These are phyloP conservation scores for Sarotherodon lohbergeri DNA, from an alignment of 2,113 vertebrate species.

Conservation along the genomic window DNA sequence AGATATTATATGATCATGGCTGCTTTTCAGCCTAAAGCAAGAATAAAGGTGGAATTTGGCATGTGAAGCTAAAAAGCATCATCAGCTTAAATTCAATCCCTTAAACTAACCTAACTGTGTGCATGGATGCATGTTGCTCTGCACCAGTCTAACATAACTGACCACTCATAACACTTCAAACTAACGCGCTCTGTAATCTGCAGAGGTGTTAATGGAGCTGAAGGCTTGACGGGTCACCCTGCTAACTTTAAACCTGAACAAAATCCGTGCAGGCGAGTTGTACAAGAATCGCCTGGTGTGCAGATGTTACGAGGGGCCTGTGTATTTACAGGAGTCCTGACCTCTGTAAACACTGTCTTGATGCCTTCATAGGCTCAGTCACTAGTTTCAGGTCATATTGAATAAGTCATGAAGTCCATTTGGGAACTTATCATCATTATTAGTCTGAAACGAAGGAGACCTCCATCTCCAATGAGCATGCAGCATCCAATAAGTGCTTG, in stretches of 20 bases:
- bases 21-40: background rate
- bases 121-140: background rate
- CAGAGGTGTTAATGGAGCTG: background rate
- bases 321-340: background rate
- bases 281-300: background rate
- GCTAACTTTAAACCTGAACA: background rate
- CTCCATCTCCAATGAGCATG: background rate
- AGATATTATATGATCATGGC: background rate
- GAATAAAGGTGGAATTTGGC: background rate
- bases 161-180: background rate
- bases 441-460: background rate
- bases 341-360: background rate
- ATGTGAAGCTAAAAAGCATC: background rate
- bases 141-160: background rate
- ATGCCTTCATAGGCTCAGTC: background rate
- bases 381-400: background rate
- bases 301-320: background rate
- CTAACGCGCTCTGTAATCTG: rapidly evolving
- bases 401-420: background rate
- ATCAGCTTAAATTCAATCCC: background rate
- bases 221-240: background rate
- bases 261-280: rapidly evolving
- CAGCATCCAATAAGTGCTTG: background rate
- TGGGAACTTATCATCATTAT: background rate
- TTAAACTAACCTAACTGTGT: background rate